phyloP scores from a whole-genome alignment of 2,797 vertebrate genomes.

The Psittacula echo region DNA sequence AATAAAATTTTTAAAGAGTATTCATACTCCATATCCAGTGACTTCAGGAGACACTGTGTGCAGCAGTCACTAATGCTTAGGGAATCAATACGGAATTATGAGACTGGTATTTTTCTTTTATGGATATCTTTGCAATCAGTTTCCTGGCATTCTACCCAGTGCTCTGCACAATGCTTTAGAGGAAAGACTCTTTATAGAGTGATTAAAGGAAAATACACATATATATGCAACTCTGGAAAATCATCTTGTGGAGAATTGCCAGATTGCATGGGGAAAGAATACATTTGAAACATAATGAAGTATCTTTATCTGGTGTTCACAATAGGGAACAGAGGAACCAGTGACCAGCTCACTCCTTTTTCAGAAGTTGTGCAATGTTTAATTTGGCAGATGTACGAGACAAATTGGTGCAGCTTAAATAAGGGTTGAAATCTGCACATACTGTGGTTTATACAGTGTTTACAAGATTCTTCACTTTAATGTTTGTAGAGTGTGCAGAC shows the following conservation, averaged over 20 bases:
- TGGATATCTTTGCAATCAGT: not conserved
- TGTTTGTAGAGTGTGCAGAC: not conserved
- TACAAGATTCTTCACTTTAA: not conserved
- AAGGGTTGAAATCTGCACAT: not conserved
- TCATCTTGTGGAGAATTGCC: not conserved
- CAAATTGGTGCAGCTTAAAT: accelerated
- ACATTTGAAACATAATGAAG: not conserved
- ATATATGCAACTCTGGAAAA: not conserved
- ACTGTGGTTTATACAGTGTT: not conserved
- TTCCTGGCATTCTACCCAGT: not conserved
- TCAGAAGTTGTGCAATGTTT: not conserved
- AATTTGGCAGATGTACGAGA: not conserved
- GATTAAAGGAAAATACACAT: not conserved
- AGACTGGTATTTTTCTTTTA: conserved; percentile 26
- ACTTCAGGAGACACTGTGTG: not conserved
- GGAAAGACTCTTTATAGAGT: not conserved
- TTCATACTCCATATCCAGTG: not conserved
- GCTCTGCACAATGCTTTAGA: not conserved
- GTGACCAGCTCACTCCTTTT: not conserved
- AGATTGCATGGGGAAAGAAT: not conserved
- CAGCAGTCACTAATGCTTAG: not conserved
- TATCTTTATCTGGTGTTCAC: not conserved
- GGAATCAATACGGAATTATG: conserved; percentile 45
- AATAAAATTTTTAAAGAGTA: conserved; percentile 26
- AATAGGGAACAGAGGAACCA: not conserved